Evolutionary conservation across 1,140 invertebrate species (phyloP).

Genomic region (Saccostrea glomerata): DNA sequence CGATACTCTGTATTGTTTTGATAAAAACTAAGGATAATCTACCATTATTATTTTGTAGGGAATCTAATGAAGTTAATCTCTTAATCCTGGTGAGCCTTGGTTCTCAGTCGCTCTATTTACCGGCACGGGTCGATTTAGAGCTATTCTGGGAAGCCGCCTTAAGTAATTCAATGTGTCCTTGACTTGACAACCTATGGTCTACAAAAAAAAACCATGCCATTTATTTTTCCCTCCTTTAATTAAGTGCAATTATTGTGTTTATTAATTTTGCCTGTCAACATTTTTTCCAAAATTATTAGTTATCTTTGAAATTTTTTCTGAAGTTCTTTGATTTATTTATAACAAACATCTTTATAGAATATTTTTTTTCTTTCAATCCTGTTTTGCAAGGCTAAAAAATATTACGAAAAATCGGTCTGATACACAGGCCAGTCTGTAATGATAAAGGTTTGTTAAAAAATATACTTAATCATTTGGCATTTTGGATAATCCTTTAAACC

Average conservation of each 20-base stretch:
- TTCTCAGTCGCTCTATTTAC: neutral
- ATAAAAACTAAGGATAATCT: neutral
- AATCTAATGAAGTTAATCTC: slow-evolving; percentile 12
- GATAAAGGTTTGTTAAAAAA: no score
- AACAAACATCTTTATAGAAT: neutral
- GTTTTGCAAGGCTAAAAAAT: no score
- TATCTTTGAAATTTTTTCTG: neutral
- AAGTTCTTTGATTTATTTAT: neutral
- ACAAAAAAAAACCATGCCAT: neutral
- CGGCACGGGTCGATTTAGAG: neutral
- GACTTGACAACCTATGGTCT: neutral
- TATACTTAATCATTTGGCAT: no score
- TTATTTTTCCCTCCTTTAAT: neutral
- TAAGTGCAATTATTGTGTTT: neutral
- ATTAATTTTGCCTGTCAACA: neutral
- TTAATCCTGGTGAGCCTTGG: neutral
- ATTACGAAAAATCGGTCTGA: no score
- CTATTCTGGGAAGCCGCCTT: slow-evolving; percentile 6
- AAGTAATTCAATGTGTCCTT: neutral
- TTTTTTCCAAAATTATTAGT: neutral
- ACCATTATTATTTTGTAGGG: neutral
- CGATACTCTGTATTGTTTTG: slow-evolving; percentile 19
- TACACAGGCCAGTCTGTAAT: no score
- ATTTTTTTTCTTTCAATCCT: no score
- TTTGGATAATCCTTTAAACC: no score